Evolutionary conservation across 2,113 vertebrate genomes (phyloP).

Genomic region (Poeciliopsis retropinna): DNA sequence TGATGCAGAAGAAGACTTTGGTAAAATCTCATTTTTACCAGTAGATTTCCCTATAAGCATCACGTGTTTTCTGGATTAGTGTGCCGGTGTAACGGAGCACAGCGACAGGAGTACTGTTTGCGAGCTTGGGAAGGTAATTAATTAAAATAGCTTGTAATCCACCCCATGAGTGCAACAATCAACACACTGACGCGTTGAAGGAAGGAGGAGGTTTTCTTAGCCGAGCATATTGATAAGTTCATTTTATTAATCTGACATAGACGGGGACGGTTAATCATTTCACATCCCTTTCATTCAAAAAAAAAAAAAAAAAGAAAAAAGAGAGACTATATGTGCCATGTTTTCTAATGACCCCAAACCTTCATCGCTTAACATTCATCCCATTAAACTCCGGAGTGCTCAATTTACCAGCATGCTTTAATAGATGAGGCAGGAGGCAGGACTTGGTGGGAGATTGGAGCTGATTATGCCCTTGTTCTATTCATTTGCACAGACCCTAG

Average conservation of each 20-base stretch:
- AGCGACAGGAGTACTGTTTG: conserved; percentile 59
- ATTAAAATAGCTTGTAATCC: conserved; percentile 69
- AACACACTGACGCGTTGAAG: conserved; percentile 28
- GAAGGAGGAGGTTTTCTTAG: conserved; percentile 41
- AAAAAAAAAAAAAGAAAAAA: conserved; percentile 19
- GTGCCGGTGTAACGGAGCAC: conserved; percentile 43
- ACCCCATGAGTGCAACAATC: conserved; percentile 44
- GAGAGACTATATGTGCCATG: conserved; percentile 20
- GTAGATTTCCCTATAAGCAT: conserved; percentile 41
- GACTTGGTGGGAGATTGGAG: conserved; percentile 68
- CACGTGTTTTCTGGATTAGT: conserved; percentile 67
- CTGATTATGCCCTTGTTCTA: conserved; percentile 74
- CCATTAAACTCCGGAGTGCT: conserved; percentile 64
- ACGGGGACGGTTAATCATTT: conserved; percentile 18
- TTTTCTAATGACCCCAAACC: conserved; percentile 42
- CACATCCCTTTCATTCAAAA: conserved; percentile 8
- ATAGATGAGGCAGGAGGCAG: conserved; percentile 67
- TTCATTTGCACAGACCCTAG: conserved; percentile 70
- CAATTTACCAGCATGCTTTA: conserved; percentile 64
- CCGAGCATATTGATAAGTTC: conserved; percentile 31
- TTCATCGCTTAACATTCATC: conserved; percentile 60
- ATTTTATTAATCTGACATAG: conserved; percentile 17
- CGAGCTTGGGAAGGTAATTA: conserved; percentile 68
- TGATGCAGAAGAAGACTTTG: background rate
- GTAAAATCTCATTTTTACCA: conserved; percentile 23